Evolutionary conservation across 2,797 vertebrate species (phyloP), one percentile per base, ranked within the genome.

Genomic region (Loris lydekkerianus): DNA sequence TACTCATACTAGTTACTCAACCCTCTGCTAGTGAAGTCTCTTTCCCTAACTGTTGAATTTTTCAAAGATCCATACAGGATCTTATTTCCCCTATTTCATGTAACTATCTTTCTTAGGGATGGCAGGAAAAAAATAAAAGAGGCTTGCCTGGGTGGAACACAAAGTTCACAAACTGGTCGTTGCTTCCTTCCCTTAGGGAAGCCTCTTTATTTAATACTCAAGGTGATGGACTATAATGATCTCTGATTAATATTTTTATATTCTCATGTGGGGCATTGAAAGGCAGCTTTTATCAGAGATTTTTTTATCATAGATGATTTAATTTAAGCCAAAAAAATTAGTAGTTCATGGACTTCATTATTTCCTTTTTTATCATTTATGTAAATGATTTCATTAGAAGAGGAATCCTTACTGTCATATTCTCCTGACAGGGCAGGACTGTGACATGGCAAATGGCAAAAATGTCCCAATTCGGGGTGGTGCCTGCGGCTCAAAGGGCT

Each of bases 351-450:
- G 72, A 53, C 58, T 87, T 29, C 46, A 5, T n/a, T 85, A 56
- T 90, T 93, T 95, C 72, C 37, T 40, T 69, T 40, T 69, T 81
- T 85, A 37, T 60, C 14, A 53, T 69, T 77, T 85, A 87, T 34
- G 15, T 40, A 83, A 87, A 72, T 86, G 61, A 73, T n/a, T 77
- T 83, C 60, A 46, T 73, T 73, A 67, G 85, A 61, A 72, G 9
- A 10, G 31, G 40, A 91, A 43, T 25, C 0, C 75, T 89, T 86
- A 61, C 11, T 70, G 40, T n/a, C 1, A 1, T 34, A 1, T 23
- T 76, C 58, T 72, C 29, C 63, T 84, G 65, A 21, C n/a, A 46
- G 85, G 60, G 40, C 65, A 84, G 17, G 43, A 40, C 40, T 69
- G 20, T 49, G 53, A 83, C 10, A 23, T 37, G 82, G 67, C 43